Evolutionary conservation across 1,140 invertebrate genomes (phyloP).

Genomic region (Hycleus phaleratus): DNA sequence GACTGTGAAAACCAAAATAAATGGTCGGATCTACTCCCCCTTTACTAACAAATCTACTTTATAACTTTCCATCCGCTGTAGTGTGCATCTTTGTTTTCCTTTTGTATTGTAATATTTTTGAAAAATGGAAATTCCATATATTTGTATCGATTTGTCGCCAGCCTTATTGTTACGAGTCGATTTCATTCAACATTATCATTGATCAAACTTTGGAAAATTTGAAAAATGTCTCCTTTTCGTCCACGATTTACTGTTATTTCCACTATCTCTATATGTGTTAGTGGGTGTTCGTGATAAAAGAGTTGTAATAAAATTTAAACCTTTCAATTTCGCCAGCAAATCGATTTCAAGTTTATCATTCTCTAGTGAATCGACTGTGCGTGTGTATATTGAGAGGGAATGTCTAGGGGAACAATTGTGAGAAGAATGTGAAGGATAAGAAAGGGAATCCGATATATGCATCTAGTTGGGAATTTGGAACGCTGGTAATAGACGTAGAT

Average conservation of each 20-base stretch:
- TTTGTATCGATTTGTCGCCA: no score
- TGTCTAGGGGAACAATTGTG: no score
- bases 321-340: conserved; percentile 13
- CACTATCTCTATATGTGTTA: background rate
- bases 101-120: background rate
- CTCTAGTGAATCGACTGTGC: background rate
- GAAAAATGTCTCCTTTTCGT: no score
- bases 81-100: background rate
- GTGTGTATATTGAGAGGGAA: no score
- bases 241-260: background rate
- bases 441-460: no score
- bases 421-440: no score
- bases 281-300: background rate
- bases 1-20: conserved; percentile 27
- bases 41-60: background rate
- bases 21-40: background rate
- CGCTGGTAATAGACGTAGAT: no score
- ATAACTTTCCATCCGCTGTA: background rate
- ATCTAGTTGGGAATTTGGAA: no score
- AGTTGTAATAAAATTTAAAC: conserved; percentile 19
- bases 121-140: no score
- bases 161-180: no score
- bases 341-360: conserved; percentile 10
- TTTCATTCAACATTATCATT: no score
- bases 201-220: no score